Evolutionary conservation across 1,140 invertebrate species (phyloP), one percentile per base, ranked within the genome.

Genomic region (Drosophila pruinosa): DNA sequence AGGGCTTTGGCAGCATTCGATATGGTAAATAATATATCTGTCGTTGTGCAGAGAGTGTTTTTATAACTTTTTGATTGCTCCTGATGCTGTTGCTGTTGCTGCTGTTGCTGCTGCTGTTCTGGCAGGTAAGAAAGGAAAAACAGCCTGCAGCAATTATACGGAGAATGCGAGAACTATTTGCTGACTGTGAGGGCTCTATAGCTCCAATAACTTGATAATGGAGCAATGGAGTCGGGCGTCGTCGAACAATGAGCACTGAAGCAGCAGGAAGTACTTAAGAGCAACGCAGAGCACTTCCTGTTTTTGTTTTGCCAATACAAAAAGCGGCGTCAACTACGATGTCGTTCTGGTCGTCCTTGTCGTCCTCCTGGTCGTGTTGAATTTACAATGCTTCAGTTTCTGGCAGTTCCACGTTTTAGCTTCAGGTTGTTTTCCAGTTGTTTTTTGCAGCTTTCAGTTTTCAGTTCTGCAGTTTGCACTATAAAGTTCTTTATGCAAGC

Each of bases 281-380:
- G 81, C 86, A 89, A 72, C 78, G 81, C 86, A 82, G 76, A 86
- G 81, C 74, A 89, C 88, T 89, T 89, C 88, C 88, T 89, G 86
- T 89, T 89, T 83, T 89, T 89, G 86, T 89, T 89, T 89, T 89
- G 82, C 76, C 78, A 89, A 78, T 78, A 74, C 67, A 83, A 75
- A 64, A 72, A 81, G 65, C 67, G 59, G 72, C 78, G 79, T 75
- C 75, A 78, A 81, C 78, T 82, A 58, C 79, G 63, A 61, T 64
- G 57, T 83, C 71, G 26, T 43, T 83, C n/a, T n/a, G n/a, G n/a
- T n/a, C n/a, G 75, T 79, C 79, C 70, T 78, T 64, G 52, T 78
- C 71, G 26, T 34, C 78, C 5, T 28, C 5, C 10, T 34, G 10
- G 80, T 85, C 76, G 43, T 47, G 80, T 79, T 83, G 79, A 75